Conservation (phyloP, 2,113 vertebrate genomes). For the Panthera tigris region DNA sequence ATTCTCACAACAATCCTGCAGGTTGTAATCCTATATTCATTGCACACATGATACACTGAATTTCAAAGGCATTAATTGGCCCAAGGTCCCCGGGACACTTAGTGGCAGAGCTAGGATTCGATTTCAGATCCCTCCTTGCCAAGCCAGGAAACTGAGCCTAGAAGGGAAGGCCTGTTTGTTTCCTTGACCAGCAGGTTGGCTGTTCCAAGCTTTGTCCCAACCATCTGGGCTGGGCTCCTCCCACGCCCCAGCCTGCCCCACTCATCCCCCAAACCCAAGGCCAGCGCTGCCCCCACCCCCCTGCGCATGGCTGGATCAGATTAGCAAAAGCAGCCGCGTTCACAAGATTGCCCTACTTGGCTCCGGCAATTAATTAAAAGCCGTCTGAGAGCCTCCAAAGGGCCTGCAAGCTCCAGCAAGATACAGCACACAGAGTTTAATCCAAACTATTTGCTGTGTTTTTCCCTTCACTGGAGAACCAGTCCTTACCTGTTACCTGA, state of each 20-base stretch:
- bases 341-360: conserved; percentile 69
- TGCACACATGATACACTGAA: not conserved
- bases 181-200: not conserved
- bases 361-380: conserved; percentile 77
- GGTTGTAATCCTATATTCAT: not conserved
- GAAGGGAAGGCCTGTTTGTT: not conserved
- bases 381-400: conserved; percentile 62
- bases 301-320: conserved; percentile 62
- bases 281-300: not conserved
- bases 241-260: not conserved
- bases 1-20: rapidly evolving
- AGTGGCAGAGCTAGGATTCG: not conserved
- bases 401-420: conserved; percentile 74
- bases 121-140: not conserved
- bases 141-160: not conserved
- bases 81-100: no score
- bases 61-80: not conserved
- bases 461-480: conserved; percentile 71
- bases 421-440: conserved; percentile 40
- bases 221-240: not conserved
- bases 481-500: conserved; percentile 78
- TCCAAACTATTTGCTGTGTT: conserved; percentile 77
- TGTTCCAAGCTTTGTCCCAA: not conserved
- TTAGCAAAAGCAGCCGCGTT: conserved; percentile 49
- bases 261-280: not conserved